A percentile compares a stretch with the other conserved stretches of the same genome.
Evolutionary conservation across 1,140 invertebrate genomes (phyloP).

Genomic region (Drosophila ananassae): DNA sequence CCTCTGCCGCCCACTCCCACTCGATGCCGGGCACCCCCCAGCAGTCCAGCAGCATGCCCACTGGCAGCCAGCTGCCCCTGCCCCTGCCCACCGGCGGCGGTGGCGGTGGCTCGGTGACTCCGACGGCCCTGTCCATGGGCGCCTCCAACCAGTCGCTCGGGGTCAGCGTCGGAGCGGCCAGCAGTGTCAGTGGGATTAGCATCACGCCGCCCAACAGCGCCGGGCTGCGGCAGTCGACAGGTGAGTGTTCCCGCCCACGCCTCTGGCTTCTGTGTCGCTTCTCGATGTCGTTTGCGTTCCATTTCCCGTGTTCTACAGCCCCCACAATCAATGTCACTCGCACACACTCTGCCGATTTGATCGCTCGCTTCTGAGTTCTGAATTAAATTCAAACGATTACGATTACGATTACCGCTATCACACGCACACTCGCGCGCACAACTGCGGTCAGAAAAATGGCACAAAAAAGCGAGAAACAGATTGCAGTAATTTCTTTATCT

Average conservation of each 20-base stretch:
- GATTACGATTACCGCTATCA: background rate
- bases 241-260: conserved; percentile 54
- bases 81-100: conserved; percentile 25
- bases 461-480: background rate
- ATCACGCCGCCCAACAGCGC: conserved; percentile 80
- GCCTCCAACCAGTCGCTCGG: conserved; percentile 78
- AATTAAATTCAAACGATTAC: conserved; percentile 18
- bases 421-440: conserved; percentile 19
- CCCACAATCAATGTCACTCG: conserved; percentile 39
- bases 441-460: conserved; percentile 19
- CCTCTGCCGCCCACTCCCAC: conserved; percentile 60
- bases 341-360: background rate
- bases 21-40: conserved; percentile 66
- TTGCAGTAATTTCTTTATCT: background rate
- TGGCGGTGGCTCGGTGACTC: conserved; percentile 31
- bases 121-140: conserved; percentile 59
- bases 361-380: conserved; percentile 25
- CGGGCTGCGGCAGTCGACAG: conserved; percentile 74
- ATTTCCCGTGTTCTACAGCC: conserved; percentile 22
- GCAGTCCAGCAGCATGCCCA: conserved; percentile 74
- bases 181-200: conserved; percentile 67
- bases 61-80: conserved; percentile 61
- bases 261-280: conserved; percentile 1
- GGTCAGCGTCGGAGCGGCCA: conserved; percentile 57
- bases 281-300: conserved; percentile 41